Conservation (phyloP, 2,797 vertebrate species). For the Furcifer pardalis region DNA sequence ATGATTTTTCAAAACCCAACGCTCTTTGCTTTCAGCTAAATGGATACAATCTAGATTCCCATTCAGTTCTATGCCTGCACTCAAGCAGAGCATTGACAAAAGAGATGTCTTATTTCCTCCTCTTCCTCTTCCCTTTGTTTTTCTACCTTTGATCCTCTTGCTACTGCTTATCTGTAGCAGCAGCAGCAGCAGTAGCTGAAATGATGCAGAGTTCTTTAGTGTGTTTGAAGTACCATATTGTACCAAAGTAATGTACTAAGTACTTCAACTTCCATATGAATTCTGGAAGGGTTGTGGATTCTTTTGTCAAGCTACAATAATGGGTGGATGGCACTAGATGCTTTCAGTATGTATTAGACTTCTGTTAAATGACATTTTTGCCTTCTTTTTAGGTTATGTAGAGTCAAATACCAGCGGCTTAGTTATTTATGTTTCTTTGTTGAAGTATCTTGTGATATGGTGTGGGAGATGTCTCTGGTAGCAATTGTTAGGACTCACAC, state of each 20-base stretch:
- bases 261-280: not conserved
- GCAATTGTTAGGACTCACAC: not conserved
- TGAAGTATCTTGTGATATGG: not conserved
- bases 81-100: not conserved
- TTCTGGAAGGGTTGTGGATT: not conserved
- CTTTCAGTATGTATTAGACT: constrained; percentile 1
- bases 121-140: not conserved
- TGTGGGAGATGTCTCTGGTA: not conserved
- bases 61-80: not conserved
- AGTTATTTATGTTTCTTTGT: not conserved
- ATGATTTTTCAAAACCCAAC: not conserved
- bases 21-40: not conserved
- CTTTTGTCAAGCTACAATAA: not conserved
- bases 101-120: not conserved
- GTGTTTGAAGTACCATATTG: accelerated
- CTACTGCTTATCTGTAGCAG: not conserved
- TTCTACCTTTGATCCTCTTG: not conserved
- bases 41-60: constrained; percentile 2
- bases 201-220: not conserved
- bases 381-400: constrained; percentile 19
- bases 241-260: accelerated
- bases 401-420: not conserved
- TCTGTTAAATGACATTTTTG: not conserved
- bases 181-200: accelerated
- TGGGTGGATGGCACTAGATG: not conserved